Conservation (phyloP, 2,797 vertebrate species). For the Crenichthys baileyi region DNA sequence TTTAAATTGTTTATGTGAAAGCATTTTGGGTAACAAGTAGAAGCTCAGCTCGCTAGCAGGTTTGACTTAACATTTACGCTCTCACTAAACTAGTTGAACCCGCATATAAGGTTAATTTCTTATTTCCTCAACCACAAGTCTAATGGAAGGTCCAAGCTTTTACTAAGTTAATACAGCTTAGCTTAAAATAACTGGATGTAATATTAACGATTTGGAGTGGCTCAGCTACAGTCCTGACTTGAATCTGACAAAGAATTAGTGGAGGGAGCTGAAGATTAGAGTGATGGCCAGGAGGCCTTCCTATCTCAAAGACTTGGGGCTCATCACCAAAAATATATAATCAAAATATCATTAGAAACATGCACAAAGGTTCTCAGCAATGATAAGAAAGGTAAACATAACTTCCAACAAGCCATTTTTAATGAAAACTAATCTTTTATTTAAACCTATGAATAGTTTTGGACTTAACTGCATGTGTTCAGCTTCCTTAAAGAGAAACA, state of each 20-base stretch:
- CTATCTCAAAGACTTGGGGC: too few species aligned
- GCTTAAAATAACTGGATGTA: not conserved
- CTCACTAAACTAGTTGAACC: not conserved
- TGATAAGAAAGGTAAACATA: not conserved
- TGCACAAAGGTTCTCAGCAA: not conserved
- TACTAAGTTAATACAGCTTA: not conserved
- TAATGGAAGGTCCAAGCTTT: not conserved
- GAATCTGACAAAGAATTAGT: not conserved
- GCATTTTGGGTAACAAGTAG: too few species aligned
- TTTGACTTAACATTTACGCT: not conserved
- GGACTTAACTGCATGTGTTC: not conserved
- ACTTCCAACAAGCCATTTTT: not conserved
- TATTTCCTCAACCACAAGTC: not conserved
- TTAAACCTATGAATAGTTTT: too few species aligned
- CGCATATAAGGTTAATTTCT: too few species aligned
- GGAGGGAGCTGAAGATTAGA: not conserved
- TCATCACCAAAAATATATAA: not conserved
- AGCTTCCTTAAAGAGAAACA: not conserved
- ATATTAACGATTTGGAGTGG: not conserved
- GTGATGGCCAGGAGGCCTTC: not conserved
- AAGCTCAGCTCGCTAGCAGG: too few species aligned
- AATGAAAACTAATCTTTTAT: not conserved
- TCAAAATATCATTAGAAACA: not conserved
- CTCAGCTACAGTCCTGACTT: not conserved
- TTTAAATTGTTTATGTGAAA: too few species aligned